These are phyloP conservation scores for Apamea anceps DNA, from an alignment of 2,888 invertebrate species.

Conservation along the genomic window DNA sequence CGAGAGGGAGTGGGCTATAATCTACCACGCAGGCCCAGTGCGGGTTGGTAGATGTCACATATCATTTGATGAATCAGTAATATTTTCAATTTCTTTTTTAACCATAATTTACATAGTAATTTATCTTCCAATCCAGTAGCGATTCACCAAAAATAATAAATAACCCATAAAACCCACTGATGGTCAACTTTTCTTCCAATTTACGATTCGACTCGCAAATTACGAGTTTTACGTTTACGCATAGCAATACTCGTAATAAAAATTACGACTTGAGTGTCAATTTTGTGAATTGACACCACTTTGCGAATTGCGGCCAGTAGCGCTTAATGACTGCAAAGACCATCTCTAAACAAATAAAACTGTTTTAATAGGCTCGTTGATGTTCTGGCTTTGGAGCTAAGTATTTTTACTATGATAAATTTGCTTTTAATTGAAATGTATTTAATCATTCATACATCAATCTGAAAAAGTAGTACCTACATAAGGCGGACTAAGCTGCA, in stretches of 20 bases:
- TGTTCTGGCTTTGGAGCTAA: conserved; percentile 12
- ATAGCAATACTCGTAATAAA: conserved; percentile 64
- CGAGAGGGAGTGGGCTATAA: no score
- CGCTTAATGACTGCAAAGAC: conserved; percentile 50
- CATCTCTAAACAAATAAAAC: conserved; percentile 58
- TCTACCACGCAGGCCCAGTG: no score
- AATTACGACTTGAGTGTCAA: conserved; percentile 69
- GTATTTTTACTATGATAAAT: conserved; percentile 5
- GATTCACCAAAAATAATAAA: conserved; percentile 57
- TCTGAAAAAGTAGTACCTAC: neutral
- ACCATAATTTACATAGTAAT: neutral
- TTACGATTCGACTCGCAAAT: conserved; percentile 64
- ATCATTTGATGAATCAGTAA: no score
- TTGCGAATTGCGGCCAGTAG: conserved; percentile 62
- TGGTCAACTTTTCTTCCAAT: conserved; percentile 64
- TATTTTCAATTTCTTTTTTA: neutral
- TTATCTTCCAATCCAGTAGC: neutral
- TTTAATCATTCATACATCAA: neutral
- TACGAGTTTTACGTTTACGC: conserved; percentile 61
- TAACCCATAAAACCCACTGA: conserved; percentile 55
- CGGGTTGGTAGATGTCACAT: no score
- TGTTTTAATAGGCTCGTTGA: conserved; percentile 46
- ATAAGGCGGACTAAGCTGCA: neutral
- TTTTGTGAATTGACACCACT: conserved; percentile 70
- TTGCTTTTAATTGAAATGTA: neutral